Percentiles rank a stretch among this genome's conserved stretches.
Conservation (phyloP, 2,888 invertebrate genomes). For the Ceriagrion tenellum region DNA sequence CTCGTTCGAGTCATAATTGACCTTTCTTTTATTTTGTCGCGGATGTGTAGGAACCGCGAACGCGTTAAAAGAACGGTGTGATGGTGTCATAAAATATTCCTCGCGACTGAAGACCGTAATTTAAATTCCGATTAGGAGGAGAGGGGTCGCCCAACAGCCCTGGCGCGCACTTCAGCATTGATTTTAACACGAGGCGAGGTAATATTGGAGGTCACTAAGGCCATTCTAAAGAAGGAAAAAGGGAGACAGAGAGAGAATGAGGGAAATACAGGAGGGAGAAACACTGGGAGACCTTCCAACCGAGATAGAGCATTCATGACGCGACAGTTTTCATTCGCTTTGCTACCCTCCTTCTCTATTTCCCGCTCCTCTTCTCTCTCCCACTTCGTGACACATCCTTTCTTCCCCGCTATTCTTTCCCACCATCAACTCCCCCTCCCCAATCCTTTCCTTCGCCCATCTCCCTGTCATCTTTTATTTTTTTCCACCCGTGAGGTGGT, state of each 20-base stretch:
- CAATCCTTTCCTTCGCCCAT: background rate
- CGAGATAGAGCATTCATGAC: slow-evolving; percentile 16
- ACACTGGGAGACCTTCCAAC: background rate
- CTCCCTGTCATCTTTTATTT: background rate
- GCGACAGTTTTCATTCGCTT: slow-evolving; percentile 15
- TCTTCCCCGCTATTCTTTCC: background rate
- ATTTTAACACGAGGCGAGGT: slow-evolving; percentile 3
- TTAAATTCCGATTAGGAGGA: background rate
- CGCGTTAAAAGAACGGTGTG: background rate
- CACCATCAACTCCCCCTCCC: background rate
- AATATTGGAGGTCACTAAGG: background rate
- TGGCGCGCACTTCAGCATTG: background rate
- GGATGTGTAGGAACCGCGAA: background rate
- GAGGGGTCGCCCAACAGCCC: background rate
- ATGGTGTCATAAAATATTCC: background rate
- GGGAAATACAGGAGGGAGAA: no score
- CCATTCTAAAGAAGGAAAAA: background rate
- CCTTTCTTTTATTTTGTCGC: background rate
- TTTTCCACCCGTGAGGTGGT: background rate
- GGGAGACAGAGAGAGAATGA: background rate
- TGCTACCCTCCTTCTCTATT: background rate
- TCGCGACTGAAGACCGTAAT: background rate
- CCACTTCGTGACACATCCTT: background rate
- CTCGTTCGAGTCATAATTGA: no score
- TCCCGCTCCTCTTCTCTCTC: background rate